Evolutionary conservation across 2,888 invertebrate genomes (phyloP), one percentile per base, ranked within the genome.

Genomic region (Elysia crispata): DNA sequence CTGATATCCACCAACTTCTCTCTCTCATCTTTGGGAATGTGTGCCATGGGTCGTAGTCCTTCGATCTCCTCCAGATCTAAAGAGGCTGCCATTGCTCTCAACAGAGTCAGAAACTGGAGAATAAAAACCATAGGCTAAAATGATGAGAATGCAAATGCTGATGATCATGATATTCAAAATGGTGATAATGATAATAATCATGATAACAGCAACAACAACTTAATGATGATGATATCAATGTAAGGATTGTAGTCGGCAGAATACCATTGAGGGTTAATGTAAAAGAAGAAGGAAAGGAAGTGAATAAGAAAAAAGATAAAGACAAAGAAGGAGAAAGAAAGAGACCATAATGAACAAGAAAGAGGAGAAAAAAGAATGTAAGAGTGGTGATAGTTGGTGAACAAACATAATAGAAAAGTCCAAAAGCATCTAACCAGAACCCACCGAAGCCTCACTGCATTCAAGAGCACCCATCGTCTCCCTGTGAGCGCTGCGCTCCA

Each of bases 391-490:
- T n/a, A n/a, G n/a, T n/a, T n/a, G n/a, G n/a, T n/a, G n/a, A n/a
- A n/a, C n/a, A n/a, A n/a, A n/a, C n/a, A n/a, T n/a, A n/a, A n/a
- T n/a, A n/a, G n/a, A n/a, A n/a, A n/a, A n/a, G n/a, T n/a, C n/a
- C n/a, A n/a, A n/a, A n/a, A n/a, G n/a, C n/a, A n/a, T 41, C 41
- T 41, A 41, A 6, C 5, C 41, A 3, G 11, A 11, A 78, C 83
- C 80, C 84, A 91, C 90, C 3, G 91, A 86, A 62, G 86, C 87
- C 81, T 92, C 92, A 84, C 91, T 91, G 54, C 86, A 85, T 76
- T 92, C 91, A 41, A 92, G 81, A 13, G 91, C 88, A 77, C 90
- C 89, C 85, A 90, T 85, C 0, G 92, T 91, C 81, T 92, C 91
- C 41, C 89, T 83, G 83, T 92, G 92, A 25, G 91, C 91, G 81